Evolutionary conservation across 2,113 vertebrate genomes (phyloP), one percentile per base, ranked within the genome.

Genomic region (Upupa epops): DNA sequence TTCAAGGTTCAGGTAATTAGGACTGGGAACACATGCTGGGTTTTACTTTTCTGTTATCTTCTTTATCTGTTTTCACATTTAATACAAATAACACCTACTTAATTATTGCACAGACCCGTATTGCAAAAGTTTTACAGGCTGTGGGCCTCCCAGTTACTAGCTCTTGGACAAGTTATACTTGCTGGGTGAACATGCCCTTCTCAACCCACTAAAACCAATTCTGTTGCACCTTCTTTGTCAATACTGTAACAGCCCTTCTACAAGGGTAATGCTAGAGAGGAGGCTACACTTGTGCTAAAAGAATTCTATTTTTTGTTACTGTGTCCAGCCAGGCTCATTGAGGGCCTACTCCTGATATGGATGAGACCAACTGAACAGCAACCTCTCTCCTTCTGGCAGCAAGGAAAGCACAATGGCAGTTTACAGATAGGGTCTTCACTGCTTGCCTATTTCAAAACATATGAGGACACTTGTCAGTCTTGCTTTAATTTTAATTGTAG

Each of bases 131-230:
- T 77, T 51, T 46, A 2, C 34, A 83, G 85, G 82, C 51, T 70
- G 66, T 52, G 26, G 15, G 55, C 20, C 29, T 71, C 54, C 45
- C 29, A 18, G 15, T 15, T 45, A 76, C 0, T 0, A 15, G 48
- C 52, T 77, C 75, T 64, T 45, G 40, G 72, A 80, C 85, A 54
- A 90, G 79, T 77, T 21, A 74, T 64, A 55, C 91, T 74, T 40
- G 24, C 73, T 15, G 24, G 81, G 40, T 26, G 32, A 91, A 59
- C 42, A 5, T 5, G 3, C 21, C 56, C 75, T 76, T 24, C 64
- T 46, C 71, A 63, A 59, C 16, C 29, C 21, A 25, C 45, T 63
- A 40, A 6, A 64, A 61, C 84, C 89, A 52, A 0, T 32, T 14
- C n/a, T 46, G 19, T 20, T 48, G 64, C 52, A 86, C 48, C 25